Evolutionary conservation across 2,888 invertebrate genomes (phyloP).

Genomic region (Xestia c-nigrum): DNA sequence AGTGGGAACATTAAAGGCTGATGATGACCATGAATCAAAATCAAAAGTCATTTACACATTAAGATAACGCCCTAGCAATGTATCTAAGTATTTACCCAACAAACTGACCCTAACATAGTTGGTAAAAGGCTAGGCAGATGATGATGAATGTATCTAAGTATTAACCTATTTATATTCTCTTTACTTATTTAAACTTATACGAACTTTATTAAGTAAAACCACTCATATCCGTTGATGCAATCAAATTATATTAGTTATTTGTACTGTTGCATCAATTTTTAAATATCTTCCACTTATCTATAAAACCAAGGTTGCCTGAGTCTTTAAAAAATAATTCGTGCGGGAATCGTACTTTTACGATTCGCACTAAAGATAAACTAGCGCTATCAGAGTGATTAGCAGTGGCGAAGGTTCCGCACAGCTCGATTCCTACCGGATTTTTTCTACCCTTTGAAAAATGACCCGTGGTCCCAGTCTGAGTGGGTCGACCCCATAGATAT

Average conservation of each 20-base stretch:
- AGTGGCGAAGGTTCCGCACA: too few species aligned
- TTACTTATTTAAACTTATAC: background rate
- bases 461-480: too few species aligned
- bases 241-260: slow-evolving; percentile 38
- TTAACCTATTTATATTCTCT: too few species aligned
- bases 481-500: too few species aligned
- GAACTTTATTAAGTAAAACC: background rate
- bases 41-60: background rate
- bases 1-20: too few species aligned
- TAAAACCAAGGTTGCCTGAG: slow-evolving; percentile 36
- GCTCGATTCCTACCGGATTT: too few species aligned
- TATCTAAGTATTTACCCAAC: too few species aligned
- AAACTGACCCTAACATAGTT: too few species aligned
- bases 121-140: too few species aligned
- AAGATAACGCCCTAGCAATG: background rate
- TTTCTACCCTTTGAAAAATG: too few species aligned
- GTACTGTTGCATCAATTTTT: slow-evolving; percentile 14
- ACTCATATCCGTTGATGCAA: background rate
- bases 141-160: too few species aligned
- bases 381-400: slow-evolving; percentile 22
- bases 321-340: slow-evolving; percentile 29
- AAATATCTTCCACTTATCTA: slow-evolving; percentile 39
- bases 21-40: too few species aligned
- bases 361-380: slow-evolving; percentile 54
- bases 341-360: slow-evolving; percentile 42